Base-by-base conservation (phyloP, 2,888 invertebrate species). In the Kuschelorhynchus macadamiae region DNA sequence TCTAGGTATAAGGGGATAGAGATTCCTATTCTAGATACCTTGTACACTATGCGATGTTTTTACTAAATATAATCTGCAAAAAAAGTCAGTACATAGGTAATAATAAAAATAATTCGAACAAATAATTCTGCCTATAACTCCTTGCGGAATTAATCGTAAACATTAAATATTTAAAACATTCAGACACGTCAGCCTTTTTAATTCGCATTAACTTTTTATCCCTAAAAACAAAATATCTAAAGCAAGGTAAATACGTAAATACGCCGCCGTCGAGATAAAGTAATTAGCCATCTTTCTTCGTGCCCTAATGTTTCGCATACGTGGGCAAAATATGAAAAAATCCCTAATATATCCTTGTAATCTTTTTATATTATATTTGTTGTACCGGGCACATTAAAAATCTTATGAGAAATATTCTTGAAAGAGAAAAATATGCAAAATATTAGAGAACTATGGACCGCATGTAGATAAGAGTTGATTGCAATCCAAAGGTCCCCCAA, bases 221-320 rank as follows among this genome's bases (percentile, higher is more conserved):
- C 32, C 41, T 17, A 47, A 56, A 61, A 68, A 52, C 32, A 59
- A 59, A 59, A 62, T 63, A 11, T 21, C 25, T 14, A 50, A 30
- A 61, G 49, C 39, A 46, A 46, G 39, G 61, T 60, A 56, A 60
- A 57, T 59, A 64, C 68, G 49, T 63, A 64, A 67, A 68, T 70
- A 61, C 55, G 55, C 60, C 50, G 21, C 53, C 32, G 53, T 18
- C 16, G 41, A 62, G 65, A 70, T 70, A 70, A 70, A 70, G 70
- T 70, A 70, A 70, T 70, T 70, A 70, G 66, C 62, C 66, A 55
- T 70, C 61, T 66, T 70, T 70, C 65, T 66, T 70, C 61, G 57
- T 70, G 50, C 49, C 61, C 70, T 64, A 65, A 65, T 65, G 65
- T 69, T 69, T 65, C 65, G 65, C 65, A 66, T 70, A 70, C 70